Base-by-base conservation (phyloP, 2,797 vertebrate species). In the Gobionotothen gibberifrons region DNA sequence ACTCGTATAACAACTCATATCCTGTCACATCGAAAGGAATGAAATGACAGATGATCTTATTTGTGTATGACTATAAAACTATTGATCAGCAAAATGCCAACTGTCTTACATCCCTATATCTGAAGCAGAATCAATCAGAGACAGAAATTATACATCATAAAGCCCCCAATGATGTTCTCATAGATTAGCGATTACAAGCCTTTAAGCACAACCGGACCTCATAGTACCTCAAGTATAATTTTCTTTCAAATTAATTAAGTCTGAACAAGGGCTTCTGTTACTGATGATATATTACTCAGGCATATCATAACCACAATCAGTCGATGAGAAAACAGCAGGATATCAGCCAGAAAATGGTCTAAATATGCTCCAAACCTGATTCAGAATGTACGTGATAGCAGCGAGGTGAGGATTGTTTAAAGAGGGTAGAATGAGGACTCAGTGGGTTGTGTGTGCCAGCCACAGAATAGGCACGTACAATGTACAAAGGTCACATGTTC, bases 401-500 rank as follows among this genome's bases (percentile, higher is more conserved):
- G 47, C 3, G 11, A n/a, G 19, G 46, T 52, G 47, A 77, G 51
- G 61, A 53, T 39, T 74, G 74, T 77, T 85, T 67, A 42, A 69
- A 78, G 70, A 75, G 19, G 21, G 57, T 5, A 66, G 63, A 63
- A 16, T 53, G 46, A 75, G 55, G 44, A 71, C 44, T 60, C 29
- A 63, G 19, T 4, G 21, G 19, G 51, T 43, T 44, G 48, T 40
- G n/a, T 29, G 22, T 42, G 69, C n/a, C 40, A 75, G 79, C 52
- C 69, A 82, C 68, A 61, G 51, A 79, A 81, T 36, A 73, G 32
- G 66, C 78, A 84, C 48, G 52, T 77, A 84, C 71, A 77, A 61
- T 9, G 69, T 75, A 69, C 79, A 88, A 78, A 90, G 61, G 81
- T 90, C 75, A 71, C 74, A 72, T 78, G 72, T 70, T 78, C 64